Evolutionary conservation across 2,888 invertebrate species (phyloP).

Genomic region (Periphyllus acericola): DNA sequence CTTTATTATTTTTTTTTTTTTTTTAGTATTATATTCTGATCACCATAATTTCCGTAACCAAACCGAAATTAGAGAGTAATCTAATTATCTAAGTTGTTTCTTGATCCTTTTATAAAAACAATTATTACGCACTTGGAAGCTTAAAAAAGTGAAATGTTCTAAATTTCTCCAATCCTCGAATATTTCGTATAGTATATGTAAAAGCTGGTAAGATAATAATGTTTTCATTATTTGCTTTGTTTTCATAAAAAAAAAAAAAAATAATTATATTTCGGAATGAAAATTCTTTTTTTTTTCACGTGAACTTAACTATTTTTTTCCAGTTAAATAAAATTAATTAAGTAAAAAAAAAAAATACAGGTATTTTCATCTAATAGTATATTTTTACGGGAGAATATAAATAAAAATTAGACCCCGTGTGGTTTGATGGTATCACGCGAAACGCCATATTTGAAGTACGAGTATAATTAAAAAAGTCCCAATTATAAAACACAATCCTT

Average conservation of each 20-base stretch:
- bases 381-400: background rate
- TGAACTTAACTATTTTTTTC: background rate
- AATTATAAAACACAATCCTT: conserved; percentile 16
- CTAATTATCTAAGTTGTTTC: background rate
- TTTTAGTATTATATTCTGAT: no score
- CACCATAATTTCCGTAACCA: no score
- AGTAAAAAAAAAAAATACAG: background rate
- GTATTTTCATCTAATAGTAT: background rate
- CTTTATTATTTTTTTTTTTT: no score
- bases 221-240: background rate
- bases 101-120: background rate
- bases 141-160: background rate
- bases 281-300: background rate
- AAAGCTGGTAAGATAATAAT: background rate
- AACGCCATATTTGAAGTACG: background rate
- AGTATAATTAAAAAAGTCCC: background rate
- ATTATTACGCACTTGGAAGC: background rate
- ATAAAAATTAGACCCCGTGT: conserved; percentile 2
- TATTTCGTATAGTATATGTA: background rate
- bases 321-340: background rate
- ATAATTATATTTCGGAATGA: background rate
- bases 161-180: background rate
- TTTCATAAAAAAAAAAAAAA: background rate
- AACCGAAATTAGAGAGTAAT: background rate
- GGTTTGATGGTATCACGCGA: background rate